Evolutionary conservation across 2,888 invertebrate genomes (phyloP), one percentile per base, ranked within the genome.

Genomic region (Ceraclea dissimilis): DNA sequence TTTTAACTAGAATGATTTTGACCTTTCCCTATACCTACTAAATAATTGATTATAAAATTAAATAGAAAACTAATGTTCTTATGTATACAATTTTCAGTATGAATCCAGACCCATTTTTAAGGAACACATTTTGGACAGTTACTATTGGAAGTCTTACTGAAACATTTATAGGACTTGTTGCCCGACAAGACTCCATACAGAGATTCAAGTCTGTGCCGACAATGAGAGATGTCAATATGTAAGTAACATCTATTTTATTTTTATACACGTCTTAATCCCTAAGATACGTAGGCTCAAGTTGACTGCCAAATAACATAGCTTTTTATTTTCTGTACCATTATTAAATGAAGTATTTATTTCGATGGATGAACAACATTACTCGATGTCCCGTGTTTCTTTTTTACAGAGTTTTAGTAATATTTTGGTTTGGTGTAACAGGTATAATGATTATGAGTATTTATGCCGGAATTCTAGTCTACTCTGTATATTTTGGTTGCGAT

Each of bases 151-250:
- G 51, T 2, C 82, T 82, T 6, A 81, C 82, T 46, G 66, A 79
- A 6, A 75, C 81, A 59, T 83, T 82, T 79, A 74, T 81, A 6
- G 75, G 82, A 1, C 81, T 84, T 64, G 82, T 85, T 64, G 79
- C 84, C 13, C 85, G 86, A 70, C 88, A 88, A 69, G 83, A 84
- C 51, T 84, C 85, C 76, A 85, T 88, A 0, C 87, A 88, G 65
- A 74, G 86, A 59, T 83, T 85, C 60, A 75, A 84, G 33, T 80
- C 85, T 1, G 71, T 86, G 56, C 79, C 82, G 1, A 76, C 78
- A 1, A 69, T 81, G 49, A 73, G 67, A 59, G 74, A 79, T 63
- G 84, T 85, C 17, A 76, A 78, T 44, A 54, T 34, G 54, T 58
- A 49, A 58, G 54, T 44, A 6, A 51, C n/a, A n/a, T n/a, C n/a